Percentiles rank a stretch among this genome's conserved stretches.
These are phyloP conservation scores for Takifugu flavidus DNA, from an alignment of 2,113 vertebrate species.

Conservation along the genomic window DNA sequence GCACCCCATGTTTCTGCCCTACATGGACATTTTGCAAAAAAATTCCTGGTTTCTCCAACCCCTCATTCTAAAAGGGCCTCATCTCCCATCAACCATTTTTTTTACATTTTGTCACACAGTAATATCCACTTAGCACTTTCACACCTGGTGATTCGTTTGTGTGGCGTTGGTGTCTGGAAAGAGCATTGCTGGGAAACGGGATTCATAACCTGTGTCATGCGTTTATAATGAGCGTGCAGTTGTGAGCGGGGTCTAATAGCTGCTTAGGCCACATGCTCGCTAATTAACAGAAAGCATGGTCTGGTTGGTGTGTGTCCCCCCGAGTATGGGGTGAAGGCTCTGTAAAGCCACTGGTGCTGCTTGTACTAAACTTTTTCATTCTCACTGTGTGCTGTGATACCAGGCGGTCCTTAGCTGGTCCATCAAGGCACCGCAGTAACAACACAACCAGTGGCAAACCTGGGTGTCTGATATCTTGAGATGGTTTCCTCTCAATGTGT, in stretches of 20 bases:
- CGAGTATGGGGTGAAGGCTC: constrained; percentile 51
- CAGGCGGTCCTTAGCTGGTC: neutral
- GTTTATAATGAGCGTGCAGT: constrained; percentile 70
- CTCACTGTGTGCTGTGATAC: constrained; percentile 57
- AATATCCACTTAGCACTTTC: constrained; percentile 67
- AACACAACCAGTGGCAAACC: constrained; percentile 46
- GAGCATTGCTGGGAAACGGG: constrained; percentile 28
- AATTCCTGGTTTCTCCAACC: constrained; percentile 13
- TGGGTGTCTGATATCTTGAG: constrained; percentile 51
- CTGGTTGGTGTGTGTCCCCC: constrained; percentile 54
- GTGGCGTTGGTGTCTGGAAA: constrained; percentile 17
- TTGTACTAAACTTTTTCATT: constrained; percentile 38
- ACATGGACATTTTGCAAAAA: constrained; percentile 33
- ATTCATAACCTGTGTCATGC: constrained; percentile 60
- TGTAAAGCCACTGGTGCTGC: constrained; percentile 40
- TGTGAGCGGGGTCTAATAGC: constrained; percentile 57
- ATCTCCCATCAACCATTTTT: constrained; percentile 43
- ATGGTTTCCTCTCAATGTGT: constrained; percentile 11
- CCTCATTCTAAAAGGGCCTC: constrained; percentile 37
- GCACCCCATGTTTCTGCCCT: constrained; percentile 42
- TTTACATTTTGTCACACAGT: constrained; percentile 54
- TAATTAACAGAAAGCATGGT: constrained; percentile 71
- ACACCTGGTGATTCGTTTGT: constrained; percentile 52
- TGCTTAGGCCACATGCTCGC: constrained; percentile 66
- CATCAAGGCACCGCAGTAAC: constrained; percentile 41